A percentile compares a stretch with the other conserved stretches of the same genome.
Conservation (phyloP, 2,113 vertebrate genomes). For the Dolichallabes microphthalmus region DNA sequence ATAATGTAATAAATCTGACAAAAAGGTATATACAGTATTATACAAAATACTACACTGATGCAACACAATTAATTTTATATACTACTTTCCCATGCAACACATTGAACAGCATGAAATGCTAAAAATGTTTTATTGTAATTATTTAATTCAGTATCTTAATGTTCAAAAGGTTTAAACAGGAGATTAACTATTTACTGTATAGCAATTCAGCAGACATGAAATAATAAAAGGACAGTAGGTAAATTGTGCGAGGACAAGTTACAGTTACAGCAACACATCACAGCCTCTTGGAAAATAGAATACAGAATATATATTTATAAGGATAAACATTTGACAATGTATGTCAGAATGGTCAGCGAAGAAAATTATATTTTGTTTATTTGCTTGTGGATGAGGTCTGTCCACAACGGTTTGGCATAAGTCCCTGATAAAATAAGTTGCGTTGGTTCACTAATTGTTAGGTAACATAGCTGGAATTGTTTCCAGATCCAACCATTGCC, state of each 20-base stretch:
- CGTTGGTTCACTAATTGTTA: slow-evolving; percentile 62
- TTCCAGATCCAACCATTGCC: slow-evolving; percentile 50
- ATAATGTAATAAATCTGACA: neutral
- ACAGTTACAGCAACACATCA: neutral
- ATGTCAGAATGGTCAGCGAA: slow-evolving; percentile 27
- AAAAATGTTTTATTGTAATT: neutral
- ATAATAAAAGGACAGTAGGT: neutral
- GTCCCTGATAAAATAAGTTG: slow-evolving; percentile 55
- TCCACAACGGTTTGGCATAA: slow-evolving; percentile 58
- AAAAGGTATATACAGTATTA: neutral
- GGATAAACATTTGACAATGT: slow-evolving; percentile 16
- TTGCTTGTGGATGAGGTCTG: slow-evolving; percentile 55
- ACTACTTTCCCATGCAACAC: neutral
- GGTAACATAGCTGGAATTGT: slow-evolving; percentile 57
- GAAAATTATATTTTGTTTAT: slow-evolving; percentile 59
- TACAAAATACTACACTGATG: neutral
- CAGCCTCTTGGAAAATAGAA: neutral
- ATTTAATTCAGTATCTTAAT: neutral
- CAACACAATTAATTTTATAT: neutral
- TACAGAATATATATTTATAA: slow-evolving; percentile 16
- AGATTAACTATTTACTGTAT: neutral
- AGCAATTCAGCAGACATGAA: neutral
- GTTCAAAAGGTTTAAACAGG: neutral
- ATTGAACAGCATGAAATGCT: neutral
- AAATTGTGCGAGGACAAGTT: neutral